Evolutionary conservation across 2,888 invertebrate genomes (phyloP).

Genomic region (Trisateles emortualis): DNA sequence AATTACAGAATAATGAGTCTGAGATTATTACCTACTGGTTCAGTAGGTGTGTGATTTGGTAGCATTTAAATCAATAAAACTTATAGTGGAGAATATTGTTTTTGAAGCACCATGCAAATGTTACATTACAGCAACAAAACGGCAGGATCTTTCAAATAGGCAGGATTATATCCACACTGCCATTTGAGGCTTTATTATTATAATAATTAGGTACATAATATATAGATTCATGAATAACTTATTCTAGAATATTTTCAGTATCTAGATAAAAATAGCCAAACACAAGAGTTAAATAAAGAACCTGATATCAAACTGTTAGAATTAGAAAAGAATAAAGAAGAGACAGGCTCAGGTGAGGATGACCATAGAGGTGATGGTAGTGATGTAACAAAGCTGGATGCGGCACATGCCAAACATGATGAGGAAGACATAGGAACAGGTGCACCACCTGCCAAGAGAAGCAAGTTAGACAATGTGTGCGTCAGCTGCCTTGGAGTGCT

Average conservation of each 20-base stretch:
- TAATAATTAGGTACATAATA: no score
- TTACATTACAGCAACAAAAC: no score
- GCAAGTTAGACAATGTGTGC: slow-evolving; percentile 86
- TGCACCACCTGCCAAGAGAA: slow-evolving; percentile 67
- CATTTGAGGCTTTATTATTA: no score
- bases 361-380: background rate
- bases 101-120: no score
- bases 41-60: no score
- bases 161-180: no score
- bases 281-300: background rate
- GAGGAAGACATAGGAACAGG: background rate
- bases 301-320: background rate
- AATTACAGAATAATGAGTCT: no score
- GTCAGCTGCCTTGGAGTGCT: slow-evolving; percentile 91
- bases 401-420: background rate
- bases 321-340: background rate
- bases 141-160: no score
- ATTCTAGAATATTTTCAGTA: slow-evolving; percentile 1
- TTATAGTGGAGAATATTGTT: no score
- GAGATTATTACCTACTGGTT: no score
- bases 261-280: background rate
- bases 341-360: background rate
- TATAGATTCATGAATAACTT: no score
- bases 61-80: no score
- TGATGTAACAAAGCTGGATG: background rate